A percentile compares a stretch with the other conserved stretches of the same genome.
phyloP scores from a whole-genome alignment of 2,797 vertebrate genomes.

The Thaleichthys pacificus region DNA sequence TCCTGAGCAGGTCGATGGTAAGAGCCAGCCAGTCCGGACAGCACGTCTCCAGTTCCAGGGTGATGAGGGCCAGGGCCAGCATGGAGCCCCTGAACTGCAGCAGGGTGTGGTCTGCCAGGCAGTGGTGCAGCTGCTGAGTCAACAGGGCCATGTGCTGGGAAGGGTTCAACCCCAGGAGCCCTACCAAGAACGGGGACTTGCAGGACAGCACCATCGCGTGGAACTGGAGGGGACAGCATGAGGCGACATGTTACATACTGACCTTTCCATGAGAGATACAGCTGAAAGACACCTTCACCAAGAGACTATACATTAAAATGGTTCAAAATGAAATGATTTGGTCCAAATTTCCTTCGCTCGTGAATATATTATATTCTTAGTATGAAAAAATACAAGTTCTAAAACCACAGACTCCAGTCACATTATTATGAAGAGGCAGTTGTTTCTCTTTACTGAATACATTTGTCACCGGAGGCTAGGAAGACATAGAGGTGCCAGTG shows the following conservation, averaged over 20 bases:
- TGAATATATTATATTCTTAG: neutral
- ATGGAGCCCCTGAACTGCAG: constrained; percentile 90
- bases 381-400: neutral
- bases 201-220: constrained; percentile 85
- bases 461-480: no score
- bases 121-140: constrained; percentile 85
- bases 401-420: no score
- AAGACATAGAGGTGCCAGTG: neutral
- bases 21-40: constrained; percentile 94
- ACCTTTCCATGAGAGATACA: no score
- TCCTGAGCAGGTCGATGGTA: constrained; percentile 91
- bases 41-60: constrained; percentile 93
- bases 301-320: no score
- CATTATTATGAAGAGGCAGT: no score
- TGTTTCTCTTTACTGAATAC: no score
- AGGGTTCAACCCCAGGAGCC: constrained; percentile 75
- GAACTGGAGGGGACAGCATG: constrained; percentile 73
- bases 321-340: neutral
- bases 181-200: constrained; percentile 79
- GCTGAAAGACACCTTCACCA: no score
- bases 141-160: constrained; percentile 87
- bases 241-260: neutral
- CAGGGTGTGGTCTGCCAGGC: constrained; percentile 86
- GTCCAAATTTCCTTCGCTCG: neutral
- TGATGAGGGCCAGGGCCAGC: constrained; percentile 91